Evolutionary conservation across 2,888 invertebrate species (phyloP).

Genomic region (Ganaspis brasiliensis): DNA sequence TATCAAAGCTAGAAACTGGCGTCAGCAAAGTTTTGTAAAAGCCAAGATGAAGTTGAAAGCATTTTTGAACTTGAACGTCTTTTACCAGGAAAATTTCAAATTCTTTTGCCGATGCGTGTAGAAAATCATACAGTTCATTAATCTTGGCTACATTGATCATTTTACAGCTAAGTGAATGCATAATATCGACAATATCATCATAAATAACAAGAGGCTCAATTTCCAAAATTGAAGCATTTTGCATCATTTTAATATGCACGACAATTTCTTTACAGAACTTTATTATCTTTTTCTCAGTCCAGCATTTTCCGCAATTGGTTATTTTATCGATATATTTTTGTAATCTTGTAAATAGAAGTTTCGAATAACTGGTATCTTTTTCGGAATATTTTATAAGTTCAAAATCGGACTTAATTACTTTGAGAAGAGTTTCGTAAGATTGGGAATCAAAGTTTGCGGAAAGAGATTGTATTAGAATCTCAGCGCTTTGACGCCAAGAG

Average conservation of each 20-base stretch:
- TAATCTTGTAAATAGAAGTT: not conserved
- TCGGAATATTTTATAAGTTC: slow-evolving; percentile 49
- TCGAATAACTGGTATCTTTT: not conserved
- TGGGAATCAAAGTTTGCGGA: slow-evolving; percentile 25
- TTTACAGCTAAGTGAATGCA: not conserved
- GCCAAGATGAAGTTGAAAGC: not conserved
- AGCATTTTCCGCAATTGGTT: not conserved
- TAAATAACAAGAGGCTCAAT: slow-evolving; percentile 10
- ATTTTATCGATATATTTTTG: slow-evolving; percentile 26
- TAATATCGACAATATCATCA: slow-evolving; percentile 28
- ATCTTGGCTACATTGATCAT: not conserved
- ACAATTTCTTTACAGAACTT: slow-evolving; percentile 56
- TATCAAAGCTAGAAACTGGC: slow-evolving; percentile 9
- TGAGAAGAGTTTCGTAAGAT: slow-evolving; percentile 43
- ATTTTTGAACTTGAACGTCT: not conserved
- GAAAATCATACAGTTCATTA: not conserved
- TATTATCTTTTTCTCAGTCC: slow-evolving; percentile 36
- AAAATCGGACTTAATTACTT: slow-evolving; percentile 60
- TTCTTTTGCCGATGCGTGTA: not conserved
- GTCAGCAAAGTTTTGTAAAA: slow-evolving; percentile 1
- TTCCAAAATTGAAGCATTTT: not conserved
- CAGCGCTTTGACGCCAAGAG: slow-evolving; percentile 63
- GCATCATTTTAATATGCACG: slow-evolving; percentile 42
- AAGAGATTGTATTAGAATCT: slow-evolving; percentile 30
- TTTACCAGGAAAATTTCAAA: not conserved